Percentiles rank a stretch among this genome's conserved stretches.
Evolutionary conservation across 2,888 invertebrate genomes (phyloP).

Genomic region (Plagodis dolabraria): DNA sequence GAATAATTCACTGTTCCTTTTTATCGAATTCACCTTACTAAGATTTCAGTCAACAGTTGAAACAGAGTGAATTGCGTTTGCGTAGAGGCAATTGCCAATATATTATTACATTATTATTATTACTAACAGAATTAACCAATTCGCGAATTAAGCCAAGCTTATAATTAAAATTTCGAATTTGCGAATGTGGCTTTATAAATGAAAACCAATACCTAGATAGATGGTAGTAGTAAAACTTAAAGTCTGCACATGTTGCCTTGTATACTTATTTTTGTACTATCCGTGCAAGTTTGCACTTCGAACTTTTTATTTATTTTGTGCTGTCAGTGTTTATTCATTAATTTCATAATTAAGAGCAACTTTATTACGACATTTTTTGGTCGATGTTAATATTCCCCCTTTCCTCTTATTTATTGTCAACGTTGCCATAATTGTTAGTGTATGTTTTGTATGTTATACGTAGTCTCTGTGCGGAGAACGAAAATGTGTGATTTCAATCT

Average conservation of each 20-base stretch:
- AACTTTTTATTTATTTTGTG: constrained; percentile 71
- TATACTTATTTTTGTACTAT: constrained; percentile 76
- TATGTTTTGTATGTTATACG: constrained; percentile 79
- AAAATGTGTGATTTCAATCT: constrained; percentile 76
- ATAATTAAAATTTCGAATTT: constrained; percentile 54
- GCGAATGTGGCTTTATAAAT: constrained; percentile 79
- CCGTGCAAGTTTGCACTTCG: constrained; percentile 67
- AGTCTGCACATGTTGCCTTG: constrained; percentile 85
- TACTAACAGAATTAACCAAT: constrained; percentile 79
- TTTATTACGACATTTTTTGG: constrained; percentile 45
- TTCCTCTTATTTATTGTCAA: constrained; percentile 81
- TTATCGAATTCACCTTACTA: constrained; percentile 36
- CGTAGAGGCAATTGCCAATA: constrained; percentile 58
- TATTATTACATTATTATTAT: constrained; percentile 50
- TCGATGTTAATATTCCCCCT: constrained; percentile 74
- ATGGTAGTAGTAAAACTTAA: constrained; percentile 79
- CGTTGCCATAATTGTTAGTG: constrained; percentile 85
- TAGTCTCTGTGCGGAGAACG: constrained; percentile 70
- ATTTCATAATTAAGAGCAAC: constrained; percentile 45
- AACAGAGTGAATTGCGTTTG: constrained; percentile 55
- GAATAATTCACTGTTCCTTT: constrained; percentile 36
- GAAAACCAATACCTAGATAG: constrained; percentile 60
- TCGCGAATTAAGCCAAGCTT: constrained; percentile 82
- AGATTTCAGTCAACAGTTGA: constrained; percentile 26
- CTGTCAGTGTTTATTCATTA: constrained; percentile 66